Percentiles rank a stretch among this genome's conserved stretches.
Conservation (phyloP, 1,140 invertebrate species). For the Drosophila kikkawai region DNA sequence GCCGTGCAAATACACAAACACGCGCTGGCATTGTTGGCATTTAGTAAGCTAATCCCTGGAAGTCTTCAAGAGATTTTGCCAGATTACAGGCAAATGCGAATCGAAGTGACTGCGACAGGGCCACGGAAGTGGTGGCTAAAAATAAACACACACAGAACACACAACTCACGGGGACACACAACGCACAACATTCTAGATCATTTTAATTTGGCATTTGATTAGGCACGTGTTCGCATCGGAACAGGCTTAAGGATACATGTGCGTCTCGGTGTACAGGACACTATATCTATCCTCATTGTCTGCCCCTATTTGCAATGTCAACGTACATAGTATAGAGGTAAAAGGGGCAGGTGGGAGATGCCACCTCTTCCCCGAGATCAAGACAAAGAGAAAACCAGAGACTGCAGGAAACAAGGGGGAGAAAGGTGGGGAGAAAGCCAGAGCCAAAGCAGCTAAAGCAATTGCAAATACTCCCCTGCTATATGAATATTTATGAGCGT, state of each 20-base stretch:
- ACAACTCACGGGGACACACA: constrained; percentile 1
- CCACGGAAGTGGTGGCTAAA: constrained; percentile 43
- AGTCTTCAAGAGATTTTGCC: constrained; percentile 70
- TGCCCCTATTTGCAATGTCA: constrained; percentile 70
- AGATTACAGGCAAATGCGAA: constrained; percentile 68
- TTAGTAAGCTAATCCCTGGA: constrained; percentile 73
- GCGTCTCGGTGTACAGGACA: constrained; percentile 11
- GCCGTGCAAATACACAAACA: constrained; percentile 58
- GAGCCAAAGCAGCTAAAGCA: constrained; percentile 51
- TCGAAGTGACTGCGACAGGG: constrained; percentile 54
- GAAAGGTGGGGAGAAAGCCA: constrained; percentile 4
- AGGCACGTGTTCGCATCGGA: constrained; percentile 62
- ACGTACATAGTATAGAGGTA: constrained; percentile 34
- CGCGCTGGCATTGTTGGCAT: constrained; percentile 49
- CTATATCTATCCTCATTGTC: constrained; percentile 45
- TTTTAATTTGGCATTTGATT: constrained; percentile 80
- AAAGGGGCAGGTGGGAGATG: constrained; percentile 1
- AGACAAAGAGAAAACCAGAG: constrained; percentile 18
- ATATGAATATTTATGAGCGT: constrained; percentile 79
- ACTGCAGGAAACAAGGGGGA: not conserved
- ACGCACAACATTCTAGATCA: constrained; percentile 51
- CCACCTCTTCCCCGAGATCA: not conserved
- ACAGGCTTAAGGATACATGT: constrained; percentile 30
- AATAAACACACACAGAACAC: constrained; percentile 46
- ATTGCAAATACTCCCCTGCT: constrained; percentile 72